These are phyloP conservation scores for Dynastes tityus DNA, from an alignment of 2,888 invertebrate genomes.

Conservation along the genomic window DNA sequence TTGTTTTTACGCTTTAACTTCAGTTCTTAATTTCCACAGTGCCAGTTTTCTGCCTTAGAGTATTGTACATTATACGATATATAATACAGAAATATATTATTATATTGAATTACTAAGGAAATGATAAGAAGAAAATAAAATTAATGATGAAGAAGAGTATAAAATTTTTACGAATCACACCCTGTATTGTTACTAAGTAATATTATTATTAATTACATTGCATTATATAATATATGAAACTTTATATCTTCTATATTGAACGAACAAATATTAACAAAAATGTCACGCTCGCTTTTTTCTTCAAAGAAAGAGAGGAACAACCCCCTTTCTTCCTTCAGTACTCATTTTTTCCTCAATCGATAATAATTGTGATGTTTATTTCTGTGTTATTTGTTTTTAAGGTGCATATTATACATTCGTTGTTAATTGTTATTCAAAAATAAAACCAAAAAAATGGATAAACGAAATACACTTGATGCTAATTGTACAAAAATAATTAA, in stretches of 20 bases:
- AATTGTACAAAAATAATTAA: slow-evolving; percentile 49
- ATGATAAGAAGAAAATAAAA: slow-evolving; percentile 30
- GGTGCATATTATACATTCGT: slow-evolving; percentile 44
- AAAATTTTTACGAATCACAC: slow-evolving; percentile 49
- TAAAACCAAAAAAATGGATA: slow-evolving; percentile 23
- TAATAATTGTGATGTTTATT: slow-evolving; percentile 44
- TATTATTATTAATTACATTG: slow-evolving; percentile 23
- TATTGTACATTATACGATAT: slow-evolving; percentile 48
- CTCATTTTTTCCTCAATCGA: slow-evolving; percentile 1
- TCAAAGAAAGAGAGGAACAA: not conserved
- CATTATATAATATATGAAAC: slow-evolving; percentile 28
- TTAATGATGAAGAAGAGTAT: slow-evolving; percentile 40
- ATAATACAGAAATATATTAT: slow-evolving; percentile 44
- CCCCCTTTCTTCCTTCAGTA: slow-evolving; percentile 3
- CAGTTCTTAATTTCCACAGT: slow-evolving; percentile 38
- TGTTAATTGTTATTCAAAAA: slow-evolving; percentile 48
- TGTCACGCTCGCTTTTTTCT: slow-evolving; percentile 21
- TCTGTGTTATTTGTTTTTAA: slow-evolving; percentile 44
- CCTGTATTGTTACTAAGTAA: slow-evolving; percentile 40
- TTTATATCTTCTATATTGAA: slow-evolving; percentile 37
- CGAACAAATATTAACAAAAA: not conserved
- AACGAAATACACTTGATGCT: slow-evolving; percentile 48
- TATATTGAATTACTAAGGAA: slow-evolving; percentile 34
- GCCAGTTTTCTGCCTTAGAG: slow-evolving; percentile 51
- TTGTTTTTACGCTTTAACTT: slow-evolving; percentile 45